Base-by-base conservation (phyloP, 2,797 vertebrate genomes). In the Ctenopoma kingsleyae region DNA sequence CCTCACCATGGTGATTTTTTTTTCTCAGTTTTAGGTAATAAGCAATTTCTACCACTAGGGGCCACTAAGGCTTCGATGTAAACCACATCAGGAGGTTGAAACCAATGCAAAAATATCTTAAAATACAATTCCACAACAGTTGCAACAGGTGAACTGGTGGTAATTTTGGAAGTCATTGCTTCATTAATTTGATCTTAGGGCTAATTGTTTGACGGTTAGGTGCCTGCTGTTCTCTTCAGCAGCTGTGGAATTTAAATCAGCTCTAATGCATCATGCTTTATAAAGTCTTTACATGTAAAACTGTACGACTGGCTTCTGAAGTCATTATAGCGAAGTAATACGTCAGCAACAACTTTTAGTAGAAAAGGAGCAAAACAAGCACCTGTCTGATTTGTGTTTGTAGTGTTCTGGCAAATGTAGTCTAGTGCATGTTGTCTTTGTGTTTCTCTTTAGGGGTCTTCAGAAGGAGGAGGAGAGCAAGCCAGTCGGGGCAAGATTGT, bases 401-500 rank as follows among this genome's bases (percentile, higher is more conserved):
- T 51, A 11, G 8, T 30, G 36, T 38, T 46, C 19, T 41, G 19
- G 6, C 13, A 3, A 6, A 48, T 59, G 5, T 9, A 16, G 8
- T 23, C 10, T 7, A 38, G 1, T 8, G 7, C 0, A 0, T 50
- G 3, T n/a, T 52, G 9, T 17, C 1, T 51, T 30, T 4, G 0
- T 38, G 32, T 44, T 25, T 71, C 5, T 3, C 20, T 53, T 80
- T 70, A 90, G 95, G 95, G 40, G 78, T 91, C 82, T 81, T 91
- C 88, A 61, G 94, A 92, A 84, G 92, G 77, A 93, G 93, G 80
- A 15, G 77, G 74, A 38, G 96, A 97, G 12, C 94, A 94, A 6
- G 93, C 96, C 58, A 97, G 87, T 58, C 91, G 97, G 50, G 97
- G 96, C 0, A 98, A 97, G 85, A 94, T 98, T n/a, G 68, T 97